Base-by-base conservation (phyloP, 2,888 invertebrate genomes). In the Drosophila antonietae region DNA sequence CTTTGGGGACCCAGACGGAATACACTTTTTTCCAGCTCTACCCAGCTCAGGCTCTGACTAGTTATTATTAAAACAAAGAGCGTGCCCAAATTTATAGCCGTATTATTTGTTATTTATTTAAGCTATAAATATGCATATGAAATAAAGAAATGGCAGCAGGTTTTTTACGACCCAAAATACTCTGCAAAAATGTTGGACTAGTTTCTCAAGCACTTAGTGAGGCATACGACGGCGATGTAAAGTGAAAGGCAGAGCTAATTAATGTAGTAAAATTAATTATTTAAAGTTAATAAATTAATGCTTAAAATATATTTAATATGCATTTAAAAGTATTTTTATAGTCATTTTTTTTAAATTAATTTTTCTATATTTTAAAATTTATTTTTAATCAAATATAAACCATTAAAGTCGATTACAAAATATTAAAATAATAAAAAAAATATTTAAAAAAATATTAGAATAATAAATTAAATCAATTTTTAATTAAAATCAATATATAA, bases 21-120 rank as follows among this genome's bases (percentile, higher is more conserved):
- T 2, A 31, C n/a, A 28, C 52, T 28, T 12, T 28, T 28, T 28
- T 28, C n/a, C 3, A n/a, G 18, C n/a, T 31, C 51, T 28, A 39
- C 37, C 65, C 35, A 28, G 46, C 59, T 69, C 66, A 49, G 61
- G 61, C 23, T 58, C 62, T 53, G 66, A 59, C 61, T 71, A 77
- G 88, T 77, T 86, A 67, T 83, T 86, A 83, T 78, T 75, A 83
- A 83, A 86, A 82, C 82, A 88, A 86, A 86, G 84, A 86, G 80
- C 79, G 81, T 82, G 80, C 66, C 79, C 80, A 82, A 86, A 86
- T 86, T 88, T 86, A 86, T 88, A 71, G 84, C 88, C 86, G 74
- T 82, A 86, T 86, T 86, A 86, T 86, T 86, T 82, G 86, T 82
- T 88, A 86, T 86, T 86, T 86, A 88, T 86, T 88, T 86, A 78